A percentile compares a stretch with the other conserved stretches of the same genome.
Conservation (phyloP, 2,113 vertebrate species). For the Pungitius pungitius region DNA sequence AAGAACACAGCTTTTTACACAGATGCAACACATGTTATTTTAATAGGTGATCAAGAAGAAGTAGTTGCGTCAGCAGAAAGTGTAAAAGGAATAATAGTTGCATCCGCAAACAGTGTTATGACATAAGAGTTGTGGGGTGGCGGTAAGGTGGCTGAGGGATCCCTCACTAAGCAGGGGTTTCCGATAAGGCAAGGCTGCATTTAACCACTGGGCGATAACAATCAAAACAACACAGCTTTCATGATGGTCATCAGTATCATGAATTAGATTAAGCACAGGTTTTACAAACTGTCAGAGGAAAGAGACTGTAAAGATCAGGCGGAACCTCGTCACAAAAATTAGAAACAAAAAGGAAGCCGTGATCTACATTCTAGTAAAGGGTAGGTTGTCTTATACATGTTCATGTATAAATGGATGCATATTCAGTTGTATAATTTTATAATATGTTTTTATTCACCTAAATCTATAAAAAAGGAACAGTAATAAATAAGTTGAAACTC, state of each 20-base stretch:
- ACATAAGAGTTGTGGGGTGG: conserved; percentile 74
- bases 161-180: conserved; percentile 81
- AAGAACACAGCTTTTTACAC: conserved; percentile 41
- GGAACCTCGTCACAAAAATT: conserved; percentile 64
- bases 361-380: conserved; percentile 81
- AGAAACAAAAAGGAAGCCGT: conserved; percentile 59
- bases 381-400: conserved; percentile 67
- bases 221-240: conserved; percentile 74
- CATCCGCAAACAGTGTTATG: conserved; percentile 85
- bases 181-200: conserved; percentile 85
- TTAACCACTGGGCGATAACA: conserved; percentile 80
- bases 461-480: conserved; percentile 75
- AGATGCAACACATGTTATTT: conserved; percentile 78
- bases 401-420: conserved; percentile 77
- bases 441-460: conserved; percentile 64
- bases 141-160: conserved; percentile 62
- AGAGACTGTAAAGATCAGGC: conserved; percentile 62
- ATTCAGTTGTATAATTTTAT: conserved; percentile 70
- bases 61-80: conserved; percentile 79
- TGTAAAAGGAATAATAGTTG: conserved; percentile 77
- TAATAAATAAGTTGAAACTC: conserved; percentile 78
- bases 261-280: conserved; percentile 77
- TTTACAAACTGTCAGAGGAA: conserved; percentile 73
- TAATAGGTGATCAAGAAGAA: conserved; percentile 84
- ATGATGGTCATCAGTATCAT: conserved; percentile 75